Conservation (phyloP, 2,888 invertebrate genomes). For the Amblyteles armatorius region DNA sequence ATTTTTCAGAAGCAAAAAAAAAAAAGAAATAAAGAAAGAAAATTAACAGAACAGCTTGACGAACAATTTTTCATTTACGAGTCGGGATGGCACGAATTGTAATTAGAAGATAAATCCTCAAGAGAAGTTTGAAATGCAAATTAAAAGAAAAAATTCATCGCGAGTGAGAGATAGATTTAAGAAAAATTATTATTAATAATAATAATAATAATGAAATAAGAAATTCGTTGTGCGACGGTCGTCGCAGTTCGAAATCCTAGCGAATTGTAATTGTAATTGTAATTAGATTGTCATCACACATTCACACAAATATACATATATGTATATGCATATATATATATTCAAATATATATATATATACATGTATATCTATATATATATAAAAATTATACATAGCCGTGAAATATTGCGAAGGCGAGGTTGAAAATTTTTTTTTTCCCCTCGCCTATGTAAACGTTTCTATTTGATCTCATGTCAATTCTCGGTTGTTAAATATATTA, state of each 20-base stretch:
- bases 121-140: background rate
- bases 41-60: conserved; percentile 2
- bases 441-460: conserved; percentile 54
- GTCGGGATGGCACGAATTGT: conserved; percentile 31
- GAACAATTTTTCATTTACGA: conserved; percentile 19
- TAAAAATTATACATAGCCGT: conserved; percentile 57
- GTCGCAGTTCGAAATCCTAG: conserved; percentile 46
- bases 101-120: conserved; percentile 10
- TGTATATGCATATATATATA: conserved; percentile 37
- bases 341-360: conserved; percentile 33
- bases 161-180: conserved; percentile 8
- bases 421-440: conserved; percentile 40
- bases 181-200: background rate
- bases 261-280: conserved; percentile 53
- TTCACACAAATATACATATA: conserved; percentile 18
- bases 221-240: conserved; percentile 32
- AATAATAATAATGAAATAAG: conserved; percentile 6
- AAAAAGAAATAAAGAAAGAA: background rate
- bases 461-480: conserved; percentile 68
- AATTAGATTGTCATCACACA: conserved; percentile 56
- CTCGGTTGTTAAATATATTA: conserved; percentile 64
- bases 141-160: conserved; percentile 13
- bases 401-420: conserved; percentile 47
- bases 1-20: conserved; percentile 14
- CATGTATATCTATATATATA: conserved; percentile 12